Evolutionary conservation across 2,888 invertebrate genomes (phyloP), one percentile per base, ranked within the genome.

Genomic region (Tupiocoris notatus): DNA sequence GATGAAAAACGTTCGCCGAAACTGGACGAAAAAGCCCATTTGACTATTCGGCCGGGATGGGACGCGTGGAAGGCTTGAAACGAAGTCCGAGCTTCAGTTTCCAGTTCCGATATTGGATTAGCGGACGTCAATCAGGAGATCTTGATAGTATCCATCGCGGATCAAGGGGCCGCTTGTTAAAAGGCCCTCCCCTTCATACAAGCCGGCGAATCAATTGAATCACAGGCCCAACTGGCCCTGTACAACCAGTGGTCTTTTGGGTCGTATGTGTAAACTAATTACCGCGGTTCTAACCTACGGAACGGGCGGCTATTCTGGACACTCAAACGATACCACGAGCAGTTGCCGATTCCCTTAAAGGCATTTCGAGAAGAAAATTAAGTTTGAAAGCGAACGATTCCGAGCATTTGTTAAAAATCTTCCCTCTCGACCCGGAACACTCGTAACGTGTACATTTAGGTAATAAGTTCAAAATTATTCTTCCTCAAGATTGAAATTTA

Each of bases 91-190:
- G 59, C 59, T 17, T 17, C 59, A n/a, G 39, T 39, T 39, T 3
- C 20, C 59, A n/a, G 59, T n/a, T n/a, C 17, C n/a, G 16, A 65
- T 65, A 65, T 65, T 65, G 39, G 25, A 24, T 65, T 65, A 65
- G 65, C 1, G 65, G 65, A 65, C n/a, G 65, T 65, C 24, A 65
- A 65, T 65, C 65, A 22, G 24, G 65, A 39, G 65, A 65, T 65
- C 65, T 65, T 24, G 9, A 65, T 65, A 25, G 39, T 65, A 65
- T 65, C 65, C 65, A 65, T 25, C 65, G 65, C n/a, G 17, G 24
- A 24, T 22, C 6, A 24, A 22, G n/a, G 23, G 65, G n/a, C 20
- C 63, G 63, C 63, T 22, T 64, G 64, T 64, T 64, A 22, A 23
- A 64, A 23, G 64, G 64, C 16, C 17, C 24, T 22, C 16, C 9